Evolutionary conservation across 2,888 invertebrate species (phyloP), one percentile per base, ranked within the genome.

Genomic region (Andrena trimmerana): DNA sequence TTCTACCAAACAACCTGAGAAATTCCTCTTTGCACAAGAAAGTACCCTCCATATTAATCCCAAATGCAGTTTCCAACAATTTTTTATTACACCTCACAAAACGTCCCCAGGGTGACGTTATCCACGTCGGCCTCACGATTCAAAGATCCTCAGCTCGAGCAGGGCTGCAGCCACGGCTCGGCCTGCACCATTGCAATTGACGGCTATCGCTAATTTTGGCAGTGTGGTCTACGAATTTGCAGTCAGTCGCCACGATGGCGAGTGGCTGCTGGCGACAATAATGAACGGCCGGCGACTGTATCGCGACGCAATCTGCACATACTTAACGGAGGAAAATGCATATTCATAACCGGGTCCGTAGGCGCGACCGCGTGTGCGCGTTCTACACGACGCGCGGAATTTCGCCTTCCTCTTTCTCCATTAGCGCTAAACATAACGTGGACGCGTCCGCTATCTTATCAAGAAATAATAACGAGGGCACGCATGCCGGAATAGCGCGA

Each of bases 221-320:
- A 66, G 79, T 60, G 71, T 67, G 81, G 71, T 70, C 87, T 87
- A 86, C 88, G 90, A 89, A 91, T 91, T 90, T 88, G 90, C 89
- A 89, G 89, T 90, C 86, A 89, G 86, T 62, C 84, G 86, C 83
- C 84, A 78, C 87, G 84, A 88, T 81, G 87, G 83, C 83, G 88
- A 91, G 90, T 91, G 89, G 90, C 92, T 92, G 92, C 91, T 88
- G 86, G 90, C 92, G 93, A 93, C 93, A 93, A 93, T 94, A 94
- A 94, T 92, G 93, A 93, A 93, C 93, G 93, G 91, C 90, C 90
- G 85, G 77, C 90, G 90, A 90, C 91, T 92, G 91, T 93, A 93
- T 93, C 93, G 92, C 93, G 91, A 91, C 92, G 93, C 93, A 93
- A 94, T 94, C 94, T 93, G 92, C 92, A 92, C 93, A 93, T 93